These are phyloP conservation scores for Drosophila arawakana DNA, from an alignment of 1,140 invertebrate genomes.

Conservation along the genomic window DNA sequence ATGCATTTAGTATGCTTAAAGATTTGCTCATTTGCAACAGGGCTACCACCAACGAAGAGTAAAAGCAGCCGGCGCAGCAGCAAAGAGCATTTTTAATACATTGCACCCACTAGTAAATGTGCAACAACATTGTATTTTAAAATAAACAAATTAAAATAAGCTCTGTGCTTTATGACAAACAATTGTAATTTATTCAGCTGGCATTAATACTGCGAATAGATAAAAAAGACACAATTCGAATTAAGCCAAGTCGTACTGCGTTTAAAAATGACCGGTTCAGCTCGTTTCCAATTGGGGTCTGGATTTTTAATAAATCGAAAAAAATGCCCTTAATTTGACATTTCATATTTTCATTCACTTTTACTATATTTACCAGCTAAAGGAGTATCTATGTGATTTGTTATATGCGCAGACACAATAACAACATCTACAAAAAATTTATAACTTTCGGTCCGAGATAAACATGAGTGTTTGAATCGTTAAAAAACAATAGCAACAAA, in stretches of 20 bases:
- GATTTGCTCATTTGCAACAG: neutral
- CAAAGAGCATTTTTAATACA: slow-evolving; percentile 20
- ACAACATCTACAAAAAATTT: slow-evolving; percentile 5
- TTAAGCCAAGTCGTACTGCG: no score
- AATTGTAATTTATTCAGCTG: neutral
- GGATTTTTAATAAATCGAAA: slow-evolving; percentile 26
- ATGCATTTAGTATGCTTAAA: neutral
- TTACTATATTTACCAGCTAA: slow-evolving; percentile 62
- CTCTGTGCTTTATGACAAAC: neutral
- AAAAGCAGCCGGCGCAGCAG: neutral
- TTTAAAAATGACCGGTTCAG: slow-evolving; percentile 3
- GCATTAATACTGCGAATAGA: neutral
- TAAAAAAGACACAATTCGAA: neutral
- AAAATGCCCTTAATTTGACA: slow-evolving; percentile 79
- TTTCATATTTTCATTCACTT: slow-evolving; percentile 63
- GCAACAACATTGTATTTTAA: neutral
- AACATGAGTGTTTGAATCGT: slow-evolving; percentile 32
- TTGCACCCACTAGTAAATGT: slow-evolving; percentile 46
- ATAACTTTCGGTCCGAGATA: slow-evolving; percentile 32
- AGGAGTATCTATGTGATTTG: slow-evolving; percentile 61
- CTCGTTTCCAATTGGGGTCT: slow-evolving; percentile 56
- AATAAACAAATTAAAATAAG: neutral
- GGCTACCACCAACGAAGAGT: neutral
- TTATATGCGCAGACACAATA: slow-evolving; percentile 21
- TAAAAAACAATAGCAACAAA: neutral